phyloP scores from a whole-genome alignment of 2,888 invertebrate genomes.

The Petrophora chlorosata region DNA sequence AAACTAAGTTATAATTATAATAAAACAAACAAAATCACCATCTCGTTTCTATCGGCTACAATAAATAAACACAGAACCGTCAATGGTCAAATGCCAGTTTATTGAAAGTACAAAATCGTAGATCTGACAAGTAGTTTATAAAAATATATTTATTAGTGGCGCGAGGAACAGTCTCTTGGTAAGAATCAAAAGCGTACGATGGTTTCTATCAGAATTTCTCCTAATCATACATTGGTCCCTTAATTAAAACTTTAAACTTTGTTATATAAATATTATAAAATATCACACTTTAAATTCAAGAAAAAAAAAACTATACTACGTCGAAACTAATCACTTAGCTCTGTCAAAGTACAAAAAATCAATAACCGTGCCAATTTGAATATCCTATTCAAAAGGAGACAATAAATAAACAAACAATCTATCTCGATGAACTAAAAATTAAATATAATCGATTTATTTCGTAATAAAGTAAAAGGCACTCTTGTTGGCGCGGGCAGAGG shows the following conservation, averaged over 20 bases:
- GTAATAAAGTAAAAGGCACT: conserved; percentile 80
- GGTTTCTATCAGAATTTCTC: conserved; percentile 79
- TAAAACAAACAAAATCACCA: conserved; percentile 64
- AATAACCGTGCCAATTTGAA: conserved; percentile 82
- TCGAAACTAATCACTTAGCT: conserved; percentile 79
- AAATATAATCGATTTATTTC: conserved; percentile 79
- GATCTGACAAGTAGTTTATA: conserved; percentile 56
- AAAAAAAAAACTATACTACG: conserved; percentile 76
- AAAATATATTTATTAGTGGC: conserved; percentile 61
- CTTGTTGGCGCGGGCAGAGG: conserved; percentile 53
- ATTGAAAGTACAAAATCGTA: conserved; percentile 69
- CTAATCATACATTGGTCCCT: conserved; percentile 83
- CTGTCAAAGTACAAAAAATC: conserved; percentile 80
- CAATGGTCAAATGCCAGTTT: conserved; percentile 67
- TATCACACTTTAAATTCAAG: conserved; percentile 84
- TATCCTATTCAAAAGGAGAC: conserved; percentile 77
- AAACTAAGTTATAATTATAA: conserved; percentile 52
- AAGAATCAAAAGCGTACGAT: conserved; percentile 66
- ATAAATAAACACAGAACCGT: conserved; percentile 73
- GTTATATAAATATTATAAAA: conserved; percentile 83
- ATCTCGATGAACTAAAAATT: conserved; percentile 81
- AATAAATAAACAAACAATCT: conserved; percentile 82
- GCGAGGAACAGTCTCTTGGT: conserved; percentile 72
- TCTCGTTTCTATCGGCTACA: conserved; percentile 54
- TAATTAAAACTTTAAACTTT: conserved; percentile 82